Conservation (phyloP, 1,140 invertebrate genomes). For the Ylistrum balloti region DNA sequence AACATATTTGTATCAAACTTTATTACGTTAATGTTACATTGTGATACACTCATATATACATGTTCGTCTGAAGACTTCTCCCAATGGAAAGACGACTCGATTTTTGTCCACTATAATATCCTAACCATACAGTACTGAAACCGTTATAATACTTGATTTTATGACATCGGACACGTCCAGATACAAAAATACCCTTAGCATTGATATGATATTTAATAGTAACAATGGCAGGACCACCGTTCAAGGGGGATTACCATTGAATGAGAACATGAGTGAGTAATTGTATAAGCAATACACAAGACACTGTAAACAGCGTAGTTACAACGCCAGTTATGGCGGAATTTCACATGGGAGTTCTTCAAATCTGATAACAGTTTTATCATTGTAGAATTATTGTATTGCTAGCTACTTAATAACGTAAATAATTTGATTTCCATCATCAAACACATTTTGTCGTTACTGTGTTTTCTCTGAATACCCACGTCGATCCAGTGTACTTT, state of each 20-base stretch:
- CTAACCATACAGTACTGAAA: neutral
- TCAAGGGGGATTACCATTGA: neutral
- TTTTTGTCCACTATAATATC: neutral
- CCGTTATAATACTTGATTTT: neutral
- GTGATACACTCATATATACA: neutral
- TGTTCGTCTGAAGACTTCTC: no score
- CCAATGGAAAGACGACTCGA: no score
- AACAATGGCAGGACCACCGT: no score
- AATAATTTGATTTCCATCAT: conserved; percentile 5
- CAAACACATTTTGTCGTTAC: neutral
- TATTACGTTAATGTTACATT: neutral
- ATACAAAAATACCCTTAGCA: no score
- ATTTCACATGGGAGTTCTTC: neutral
- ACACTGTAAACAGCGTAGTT: neutral
- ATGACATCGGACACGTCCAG: neutral
- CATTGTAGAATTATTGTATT: neutral
- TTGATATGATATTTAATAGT: no score
- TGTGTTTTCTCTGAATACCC: neutral
- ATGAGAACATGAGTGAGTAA: neutral
- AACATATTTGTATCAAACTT: neutral
- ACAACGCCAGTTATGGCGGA: neutral
- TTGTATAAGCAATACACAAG: neutral
- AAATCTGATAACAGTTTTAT: neutral
- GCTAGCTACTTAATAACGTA: conserved; percentile 3
- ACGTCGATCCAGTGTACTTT: neutral